Evolutionary conservation across 1,140 invertebrate species (phyloP).

Genomic region (Cyclargus thomasi): DNA sequence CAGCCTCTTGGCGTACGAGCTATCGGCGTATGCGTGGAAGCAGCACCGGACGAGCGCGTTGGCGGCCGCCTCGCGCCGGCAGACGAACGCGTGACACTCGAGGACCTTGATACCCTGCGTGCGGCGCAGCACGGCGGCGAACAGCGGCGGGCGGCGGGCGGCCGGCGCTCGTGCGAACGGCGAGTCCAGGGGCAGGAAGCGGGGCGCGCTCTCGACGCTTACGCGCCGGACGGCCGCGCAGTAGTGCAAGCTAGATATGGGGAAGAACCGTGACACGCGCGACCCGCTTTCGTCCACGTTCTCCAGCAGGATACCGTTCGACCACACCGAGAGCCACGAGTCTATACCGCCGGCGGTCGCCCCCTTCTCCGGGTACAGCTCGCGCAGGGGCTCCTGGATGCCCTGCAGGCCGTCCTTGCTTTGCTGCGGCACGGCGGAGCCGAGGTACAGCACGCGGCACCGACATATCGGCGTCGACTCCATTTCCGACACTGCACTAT

Average conservation of each 20-base stretch:
- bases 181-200: conserved; percentile 97
- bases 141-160: conserved; percentile 93
- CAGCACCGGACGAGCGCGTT: conserved; percentile 95
- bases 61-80: conserved; percentile 94
- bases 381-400: conserved; percentile 96
- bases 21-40: conserved; percentile 96
- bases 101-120: conserved; percentile 99
- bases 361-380: conserved; percentile 94
- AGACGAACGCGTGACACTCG: conserved; percentile 99
- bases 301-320: conserved; percentile 95
- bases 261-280: conserved; percentile 96
- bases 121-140: conserved; percentile 95
- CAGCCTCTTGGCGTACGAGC: conserved; percentile 90
- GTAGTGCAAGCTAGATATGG: conserved; percentile 96
- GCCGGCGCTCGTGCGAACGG: conserved; percentile 94
- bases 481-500: conserved; percentile 67
- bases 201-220: conserved; percentile 81
- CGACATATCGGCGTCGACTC: conserved; percentile 94
- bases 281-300: conserved; percentile 97
- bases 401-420: conserved; percentile 98
- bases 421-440: conserved; percentile 96
- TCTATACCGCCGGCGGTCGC: conserved; percentile 95
- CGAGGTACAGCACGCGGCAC: conserved; percentile 98
- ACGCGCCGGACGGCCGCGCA: conserved; percentile 96
- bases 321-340: conserved; percentile 98